phyloP scores from a whole-genome alignment of 2,113 vertebrate genomes.

The Carassius auratus region DNA sequence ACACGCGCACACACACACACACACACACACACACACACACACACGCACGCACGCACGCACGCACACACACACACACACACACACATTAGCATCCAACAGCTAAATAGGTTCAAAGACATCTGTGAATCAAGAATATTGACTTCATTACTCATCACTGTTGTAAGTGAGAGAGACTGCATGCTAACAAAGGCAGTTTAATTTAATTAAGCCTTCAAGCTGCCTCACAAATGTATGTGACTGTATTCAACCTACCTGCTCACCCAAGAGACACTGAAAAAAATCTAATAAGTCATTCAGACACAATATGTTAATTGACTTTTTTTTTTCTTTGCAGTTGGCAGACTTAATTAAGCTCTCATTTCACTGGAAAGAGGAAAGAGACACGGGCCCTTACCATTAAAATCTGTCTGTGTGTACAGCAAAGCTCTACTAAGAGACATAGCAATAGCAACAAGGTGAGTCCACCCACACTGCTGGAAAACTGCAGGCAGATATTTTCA shows the following conservation, averaged over 20 bases:
- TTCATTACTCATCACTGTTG: constrained; percentile 44
- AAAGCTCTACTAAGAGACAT: constrained; percentile 38
- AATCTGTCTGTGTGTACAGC: constrained; percentile 44
- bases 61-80: not conserved
- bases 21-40: too few relatives aligned
- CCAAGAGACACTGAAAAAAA: constrained; percentile 50
- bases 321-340: constrained; percentile 42
- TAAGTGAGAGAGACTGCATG: constrained; percentile 33
- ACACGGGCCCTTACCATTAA: constrained; percentile 38
- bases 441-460: constrained; percentile 27
- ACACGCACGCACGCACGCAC: too few relatives aligned
- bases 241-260: constrained; percentile 57
- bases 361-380: constrained; percentile 51
- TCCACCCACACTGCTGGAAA: constrained; percentile 43
- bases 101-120: not conserved
- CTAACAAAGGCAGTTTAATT: constrained; percentile 56
- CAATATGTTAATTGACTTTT: constrained; percentile 64
- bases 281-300: constrained; percentile 62
- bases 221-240: constrained; percentile 49
- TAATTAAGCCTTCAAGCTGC: constrained; percentile 56
- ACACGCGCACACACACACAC: too few relatives aligned
- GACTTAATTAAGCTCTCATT: constrained; percentile 53
- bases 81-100: constrained; percentile 1
- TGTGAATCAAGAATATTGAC: constrained; percentile 33
- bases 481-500: constrained; percentile 7